Conservation (phyloP, 2,888 invertebrate species). For the Eupithecia subfuscata region DNA sequence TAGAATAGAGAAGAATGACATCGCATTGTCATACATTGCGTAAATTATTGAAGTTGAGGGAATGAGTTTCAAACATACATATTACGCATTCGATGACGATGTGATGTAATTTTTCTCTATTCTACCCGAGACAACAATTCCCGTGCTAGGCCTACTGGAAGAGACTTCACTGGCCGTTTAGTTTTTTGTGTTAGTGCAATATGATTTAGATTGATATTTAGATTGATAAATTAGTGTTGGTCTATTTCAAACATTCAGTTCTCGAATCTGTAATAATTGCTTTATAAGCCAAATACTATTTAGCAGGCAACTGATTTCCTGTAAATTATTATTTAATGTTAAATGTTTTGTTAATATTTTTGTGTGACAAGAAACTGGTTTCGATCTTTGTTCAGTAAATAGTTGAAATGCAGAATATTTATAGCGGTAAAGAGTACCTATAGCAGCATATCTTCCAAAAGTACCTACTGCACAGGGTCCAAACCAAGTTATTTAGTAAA, state of each 20-base stretch:
- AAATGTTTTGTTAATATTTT: neutral
- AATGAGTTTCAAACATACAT: too few species aligned
- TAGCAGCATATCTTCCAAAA: neutral
- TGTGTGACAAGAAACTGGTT: neutral
- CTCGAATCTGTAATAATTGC: constrained; percentile 22
- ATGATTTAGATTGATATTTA: neutral
- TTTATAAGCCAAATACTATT: neutral
- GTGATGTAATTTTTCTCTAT: too few species aligned
- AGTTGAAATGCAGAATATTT: neutral
- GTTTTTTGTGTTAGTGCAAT: constrained; percentile 13
- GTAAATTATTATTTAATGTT: neutral
- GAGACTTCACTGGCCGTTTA: neutral
- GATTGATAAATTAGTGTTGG: neutral
- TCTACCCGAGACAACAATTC: too few species aligned
- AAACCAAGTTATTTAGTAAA: constrained; percentile 5
- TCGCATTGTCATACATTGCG: too few species aligned
- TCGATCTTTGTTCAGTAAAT: neutral
- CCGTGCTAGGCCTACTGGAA: too few species aligned
- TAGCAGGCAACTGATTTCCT: neutral
- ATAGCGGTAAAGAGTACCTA: neutral
- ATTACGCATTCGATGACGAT: too few species aligned
- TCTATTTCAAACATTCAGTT: constrained; percentile 27
- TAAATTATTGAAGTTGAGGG: too few species aligned
- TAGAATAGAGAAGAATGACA: too few species aligned
- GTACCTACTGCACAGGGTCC: constrained; percentile 1